Conservation (phyloP, 2,113 vertebrate species). For the Pachyramphus minor region DNA sequence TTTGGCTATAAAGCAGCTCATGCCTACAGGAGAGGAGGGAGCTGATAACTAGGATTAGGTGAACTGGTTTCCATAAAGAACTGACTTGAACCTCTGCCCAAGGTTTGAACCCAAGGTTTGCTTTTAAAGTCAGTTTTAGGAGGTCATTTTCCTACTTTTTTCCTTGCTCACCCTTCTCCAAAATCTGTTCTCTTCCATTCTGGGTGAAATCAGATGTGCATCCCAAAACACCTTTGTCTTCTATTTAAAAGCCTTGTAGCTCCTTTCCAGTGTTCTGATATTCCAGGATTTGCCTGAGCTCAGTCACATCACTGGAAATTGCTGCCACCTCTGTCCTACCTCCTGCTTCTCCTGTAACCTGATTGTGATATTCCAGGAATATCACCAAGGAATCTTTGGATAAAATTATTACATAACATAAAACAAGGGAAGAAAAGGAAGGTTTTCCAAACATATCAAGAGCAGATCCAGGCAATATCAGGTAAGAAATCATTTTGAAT, state of each 20-base stretch:
- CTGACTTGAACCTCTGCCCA: constrained; percentile 51
- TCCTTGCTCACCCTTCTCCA: neutral
- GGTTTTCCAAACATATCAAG: neutral
- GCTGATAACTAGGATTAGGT: constrained; percentile 38
- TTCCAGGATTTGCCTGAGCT: neutral
- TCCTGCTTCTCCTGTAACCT: neutral
- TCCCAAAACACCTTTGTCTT: neutral
- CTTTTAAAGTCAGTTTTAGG: neutral
- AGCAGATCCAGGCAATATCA: neutral
- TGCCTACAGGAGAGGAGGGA: neutral
- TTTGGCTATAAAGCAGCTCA: constrained; percentile 14
- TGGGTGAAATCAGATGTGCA: neutral
- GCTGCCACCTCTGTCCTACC: neutral
- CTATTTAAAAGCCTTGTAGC: neutral
- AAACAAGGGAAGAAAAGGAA: neutral
- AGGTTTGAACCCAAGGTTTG: constrained; percentile 31
- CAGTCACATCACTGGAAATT: neutral
- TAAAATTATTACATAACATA: neutral
- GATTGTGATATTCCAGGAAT: neutral
- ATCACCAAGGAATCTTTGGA: neutral
- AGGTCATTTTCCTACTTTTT: neutral
- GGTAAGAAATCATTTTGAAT: neutral
- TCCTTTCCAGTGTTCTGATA: neutral
- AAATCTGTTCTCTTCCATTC: neutral
- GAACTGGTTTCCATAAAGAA: constrained; percentile 36